Conservation (phyloP, 2,113 vertebrate species). For the Rhabdomys dilectus region DNA sequence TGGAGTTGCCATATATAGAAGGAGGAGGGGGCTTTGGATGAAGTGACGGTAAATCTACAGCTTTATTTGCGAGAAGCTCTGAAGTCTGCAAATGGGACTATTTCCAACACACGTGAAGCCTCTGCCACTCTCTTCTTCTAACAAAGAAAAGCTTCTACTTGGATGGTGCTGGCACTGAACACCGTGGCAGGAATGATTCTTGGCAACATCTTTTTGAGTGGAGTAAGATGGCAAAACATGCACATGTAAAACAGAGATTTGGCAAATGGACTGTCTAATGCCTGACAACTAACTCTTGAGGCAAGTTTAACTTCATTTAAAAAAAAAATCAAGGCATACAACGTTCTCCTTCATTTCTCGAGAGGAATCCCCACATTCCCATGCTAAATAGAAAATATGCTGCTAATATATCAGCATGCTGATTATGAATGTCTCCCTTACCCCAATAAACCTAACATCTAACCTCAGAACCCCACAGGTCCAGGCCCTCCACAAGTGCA, state of each 20-base stretch:
- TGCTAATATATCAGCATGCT: constrained; percentile 64
- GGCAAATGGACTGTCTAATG: constrained; percentile 49
- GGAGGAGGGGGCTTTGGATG: neutral
- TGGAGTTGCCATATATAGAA: constrained; percentile 37
- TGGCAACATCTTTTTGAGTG: neutral
- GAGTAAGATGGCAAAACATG: neutral
- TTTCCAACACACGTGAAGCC: constrained; percentile 5
- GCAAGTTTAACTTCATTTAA: constrained; percentile 70
- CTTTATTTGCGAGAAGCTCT: constrained; percentile 46
- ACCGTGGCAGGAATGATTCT: neutral
- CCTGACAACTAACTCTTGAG: constrained; percentile 57
- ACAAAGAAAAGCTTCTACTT: constrained; percentile 43
- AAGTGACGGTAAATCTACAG: constrained; percentile 29
- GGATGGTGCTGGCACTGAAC: constrained; percentile 50
- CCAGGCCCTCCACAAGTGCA: rapidly evolving
- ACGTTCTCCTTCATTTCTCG: constrained; percentile 73
- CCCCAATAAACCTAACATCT: constrained; percentile 73
- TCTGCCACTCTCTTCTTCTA: constrained; percentile 24
- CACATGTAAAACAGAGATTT: constrained; percentile 65
- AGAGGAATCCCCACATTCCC: constrained; percentile 73
- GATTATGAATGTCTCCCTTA: constrained; percentile 48
- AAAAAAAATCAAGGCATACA: constrained; percentile 75
- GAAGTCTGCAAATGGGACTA: constrained; percentile 28
- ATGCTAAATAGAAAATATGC: constrained; percentile 40
- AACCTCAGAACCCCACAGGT: constrained; percentile 52